phyloP scores from a whole-genome alignment of 2,113 vertebrate genomes.

The Eurystomus gularis region DNA sequence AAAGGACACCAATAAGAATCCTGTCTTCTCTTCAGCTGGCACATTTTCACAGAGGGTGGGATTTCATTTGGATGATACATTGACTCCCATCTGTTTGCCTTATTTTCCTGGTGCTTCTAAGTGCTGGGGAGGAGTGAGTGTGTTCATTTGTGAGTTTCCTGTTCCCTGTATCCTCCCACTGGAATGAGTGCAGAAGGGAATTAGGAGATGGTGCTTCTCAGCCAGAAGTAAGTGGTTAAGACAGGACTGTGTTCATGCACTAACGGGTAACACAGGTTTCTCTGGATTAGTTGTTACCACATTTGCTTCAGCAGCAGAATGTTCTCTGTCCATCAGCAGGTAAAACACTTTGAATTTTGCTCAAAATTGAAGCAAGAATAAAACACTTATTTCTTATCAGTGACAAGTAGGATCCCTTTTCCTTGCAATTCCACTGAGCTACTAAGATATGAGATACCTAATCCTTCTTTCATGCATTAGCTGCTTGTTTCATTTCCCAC shows the following conservation, averaged over 20 bases:
- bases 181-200: neutral
- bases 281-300: neutral
- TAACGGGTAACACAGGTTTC: neutral
- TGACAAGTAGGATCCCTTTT: neutral
- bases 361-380: neutral
- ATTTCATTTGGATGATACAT: constrained; percentile 48
- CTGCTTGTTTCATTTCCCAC: constrained; percentile 33
- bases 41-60: constrained; percentile 6
- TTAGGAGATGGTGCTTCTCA: neutral
- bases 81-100: constrained; percentile 49
- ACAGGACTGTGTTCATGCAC: neutral
- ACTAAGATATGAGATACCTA: neutral
- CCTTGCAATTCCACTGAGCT: neutral
- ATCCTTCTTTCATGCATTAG: neutral
- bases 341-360: neutral
- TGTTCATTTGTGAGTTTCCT: constrained; percentile 26
- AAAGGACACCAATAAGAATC: neutral
- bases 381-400: constrained; percentile 1
- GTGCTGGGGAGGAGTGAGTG: neutral
- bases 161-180: neutral
- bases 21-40: constrained; percentile 24
- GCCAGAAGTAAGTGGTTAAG: neutral
- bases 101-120: constrained; percentile 27
- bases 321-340: neutral
- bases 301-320: neutral